These are phyloP conservation scores for Drosophila eohydei DNA, from an alignment of 2,888 invertebrate genomes.

Conservation along the genomic window DNA sequence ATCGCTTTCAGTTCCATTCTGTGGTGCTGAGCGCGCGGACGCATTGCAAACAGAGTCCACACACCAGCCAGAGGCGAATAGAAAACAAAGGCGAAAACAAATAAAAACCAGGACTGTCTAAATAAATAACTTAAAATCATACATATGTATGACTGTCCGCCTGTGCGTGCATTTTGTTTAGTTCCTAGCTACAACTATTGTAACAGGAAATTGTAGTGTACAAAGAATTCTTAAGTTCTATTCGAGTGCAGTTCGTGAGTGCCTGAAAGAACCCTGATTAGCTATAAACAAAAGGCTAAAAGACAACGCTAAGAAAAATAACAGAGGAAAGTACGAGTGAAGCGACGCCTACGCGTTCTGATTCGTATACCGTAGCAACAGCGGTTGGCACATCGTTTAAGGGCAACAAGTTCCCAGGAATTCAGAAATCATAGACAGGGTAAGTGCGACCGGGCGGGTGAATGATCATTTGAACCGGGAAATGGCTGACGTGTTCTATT, in stretches of 20 bases:
- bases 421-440: slow-evolving; percentile 24
- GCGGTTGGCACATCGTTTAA: slow-evolving; percentile 1
- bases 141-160: not conserved
- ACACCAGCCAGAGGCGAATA: slow-evolving; percentile 16
- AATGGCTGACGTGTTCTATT: slow-evolving; percentile 64
- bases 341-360: slow-evolving; percentile 35
- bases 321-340: slow-evolving; percentile 19
- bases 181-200: slow-evolving; percentile 14
- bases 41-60: slow-evolving; percentile 55
- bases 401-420: slow-evolving; percentile 61
- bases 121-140: slow-evolving; percentile 13
- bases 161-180: slow-evolving; percentile 13
- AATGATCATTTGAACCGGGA: not conserved
- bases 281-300: slow-evolving; percentile 52
- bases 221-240: slow-evolving; percentile 9
- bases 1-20: slow-evolving; percentile 69
- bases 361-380: not conserved
- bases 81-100: slow-evolving; percentile 27
- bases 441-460: slow-evolving; percentile 12
- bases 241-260: slow-evolving; percentile 4
- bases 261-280: slow-evolving; percentile 35
- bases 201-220: not conserved
- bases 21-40: slow-evolving; percentile 80
- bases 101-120: slow-evolving; percentile 37
- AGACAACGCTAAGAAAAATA: slow-evolving; percentile 34